phyloP scores from a whole-genome alignment of 2,888 invertebrate genomes.

The Eupeodes luniger region DNA sequence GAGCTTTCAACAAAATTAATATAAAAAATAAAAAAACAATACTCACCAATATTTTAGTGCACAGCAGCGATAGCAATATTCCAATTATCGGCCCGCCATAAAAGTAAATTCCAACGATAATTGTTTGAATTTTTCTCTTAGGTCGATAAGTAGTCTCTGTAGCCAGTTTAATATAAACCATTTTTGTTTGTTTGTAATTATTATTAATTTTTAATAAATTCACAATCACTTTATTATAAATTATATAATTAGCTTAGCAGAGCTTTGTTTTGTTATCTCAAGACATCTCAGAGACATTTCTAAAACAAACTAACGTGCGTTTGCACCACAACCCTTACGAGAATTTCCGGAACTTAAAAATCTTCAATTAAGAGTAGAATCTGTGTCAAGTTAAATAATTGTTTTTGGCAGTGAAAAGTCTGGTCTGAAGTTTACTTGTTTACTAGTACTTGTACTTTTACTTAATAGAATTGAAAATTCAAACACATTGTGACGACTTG shows the following conservation, averaged over 20 bases:
- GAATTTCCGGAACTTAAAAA: neutral
- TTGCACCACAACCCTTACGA: neutral
- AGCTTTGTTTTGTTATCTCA: neutral
- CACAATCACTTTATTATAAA: constrained; percentile 5
- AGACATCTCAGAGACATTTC: constrained; percentile 1
- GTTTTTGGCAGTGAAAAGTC: neutral
- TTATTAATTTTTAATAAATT: neutral
- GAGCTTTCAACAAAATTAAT: neutral
- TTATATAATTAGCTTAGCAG: neutral
- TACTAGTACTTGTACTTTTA: neutral
- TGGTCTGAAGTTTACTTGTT: neutral
- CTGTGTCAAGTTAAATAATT: constrained; percentile 31
- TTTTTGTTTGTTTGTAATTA: neutral
- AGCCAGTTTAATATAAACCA: constrained; percentile 22
- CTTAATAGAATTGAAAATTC: neutral
- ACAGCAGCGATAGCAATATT: constrained; percentile 3
- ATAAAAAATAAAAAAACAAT: neutral
- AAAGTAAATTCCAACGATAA: constrained; percentile 14
- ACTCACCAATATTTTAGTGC: constrained; percentile 20
- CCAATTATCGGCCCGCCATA: neutral
- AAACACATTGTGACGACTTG: constrained; percentile 11
- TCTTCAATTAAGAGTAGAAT: neutral
- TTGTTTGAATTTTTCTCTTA: constrained; percentile 37
- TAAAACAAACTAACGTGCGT: neutral
- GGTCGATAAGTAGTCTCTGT: neutral